Base-by-base conservation (phyloP, 2,888 invertebrate genomes). In the Sympetrum striolatum region DNA sequence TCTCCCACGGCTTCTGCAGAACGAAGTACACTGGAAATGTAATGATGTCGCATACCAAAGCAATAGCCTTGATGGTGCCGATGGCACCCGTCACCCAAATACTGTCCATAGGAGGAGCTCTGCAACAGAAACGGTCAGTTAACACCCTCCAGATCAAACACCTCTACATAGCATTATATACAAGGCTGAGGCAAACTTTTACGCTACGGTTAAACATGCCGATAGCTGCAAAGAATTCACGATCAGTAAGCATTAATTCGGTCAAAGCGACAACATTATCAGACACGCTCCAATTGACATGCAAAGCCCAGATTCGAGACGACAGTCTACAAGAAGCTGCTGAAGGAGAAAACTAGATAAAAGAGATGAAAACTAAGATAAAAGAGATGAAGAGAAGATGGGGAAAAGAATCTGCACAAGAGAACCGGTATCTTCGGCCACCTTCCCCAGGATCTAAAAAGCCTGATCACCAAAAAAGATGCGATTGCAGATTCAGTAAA, bases 1-100 rank as follows among this genome's bases (percentile, higher is more conserved):
- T 96, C 94, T 96, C 96, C 98, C 98, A 98, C 91, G 98, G 98
- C 93, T 96, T 95, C 94, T 98, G 98, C 92, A 97, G 94, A 91
- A 98, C 94, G 93, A 98, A 96, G 94, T 98, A 98, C 48, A 98
- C 96, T 91, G 99, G 98, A 94, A 98, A 97, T 91, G 98, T 98
- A 93, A 99, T 95, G 93, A 98, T 95, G 94, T 99, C 98, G 95
- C 97, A 98, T 92, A 98, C 96, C 93, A 98, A 96, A 92, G 97
- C 96, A 92, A 98, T 95, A 90, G 97, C 96, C 94, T 96, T 97
- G 93, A 98, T 96, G 92, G 97, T 96, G 92, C 96, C 96, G 93
- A 98, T 95, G 93, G 97, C 96, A 93, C 96, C 95, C 93, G 96
- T 94, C 92, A 95, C 94, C 94, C 95, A 95, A 92, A 95, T 93